Evolutionary conservation across 1,140 invertebrate species (phyloP), one percentile per base, ranked within the genome.

Genomic region (Delia radicum): DNA sequence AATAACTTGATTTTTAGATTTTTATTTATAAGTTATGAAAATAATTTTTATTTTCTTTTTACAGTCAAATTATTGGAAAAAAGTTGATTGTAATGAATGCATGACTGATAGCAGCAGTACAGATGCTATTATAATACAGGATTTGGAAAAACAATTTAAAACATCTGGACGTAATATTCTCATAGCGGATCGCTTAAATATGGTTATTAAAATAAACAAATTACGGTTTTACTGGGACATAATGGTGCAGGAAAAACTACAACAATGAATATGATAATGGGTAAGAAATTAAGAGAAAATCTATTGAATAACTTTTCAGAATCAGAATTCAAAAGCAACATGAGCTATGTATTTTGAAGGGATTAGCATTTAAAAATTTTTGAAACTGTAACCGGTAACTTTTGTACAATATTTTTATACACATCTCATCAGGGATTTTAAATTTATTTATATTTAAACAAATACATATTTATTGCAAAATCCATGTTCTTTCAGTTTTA

Each of bases 221-320:
- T 90, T 74, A 90, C 89, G 18, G 89, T 89, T 6, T 82, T 95
- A 46, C 87, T 95, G 10, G 94, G 93, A 15, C 93, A 91, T 77
- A 93, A 93, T 82, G 92, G 92, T 46, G 92, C 92, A 76, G 93
- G 93, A 6, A 93, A 93, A 87, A 93, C 91, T 6, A 92, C 92
- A 76, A 89, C 90, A 86, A 90, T 95, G 91, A 86, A 85, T 42
- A 86, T 86, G 83, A 86, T 86, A 48, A 84, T 83, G 81, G 85
- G 84, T 82, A 79, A 72, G 67, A n/a, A n/a, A n/a, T n/a, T n/a
- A n/a, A n/a, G n/a, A n/a, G n/a, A n/a, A n/a, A n/a, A n/a, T n/a
- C n/a, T n/a, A n/a, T n/a, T n/a, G n/a, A n/a, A n/a, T n/a, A n/a
- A n/a, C n/a, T n/a, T n/a, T n/a, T n/a, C n/a, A n/a, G n/a, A n/a